These are phyloP conservation scores for Diorhabda elongata DNA, from an alignment of 1,140 invertebrate genomes.

Conservation along the genomic window DNA sequence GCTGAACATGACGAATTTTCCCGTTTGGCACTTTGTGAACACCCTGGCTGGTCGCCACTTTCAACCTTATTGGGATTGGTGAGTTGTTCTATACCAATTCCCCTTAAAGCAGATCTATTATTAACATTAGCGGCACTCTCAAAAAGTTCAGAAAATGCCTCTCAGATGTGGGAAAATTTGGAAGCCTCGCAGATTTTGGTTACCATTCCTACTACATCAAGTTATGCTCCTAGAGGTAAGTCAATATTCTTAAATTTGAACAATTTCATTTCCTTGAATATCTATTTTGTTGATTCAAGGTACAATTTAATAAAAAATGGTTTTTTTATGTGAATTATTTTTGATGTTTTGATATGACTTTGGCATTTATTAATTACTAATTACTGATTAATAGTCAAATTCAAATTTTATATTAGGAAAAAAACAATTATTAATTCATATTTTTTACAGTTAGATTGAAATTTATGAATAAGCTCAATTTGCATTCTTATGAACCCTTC, in stretches of 20 bases:
- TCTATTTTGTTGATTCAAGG: constrained; percentile 35
- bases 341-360: too few relatives aligned
- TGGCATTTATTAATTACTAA: too few relatives aligned
- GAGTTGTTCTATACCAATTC: constrained; percentile 78
- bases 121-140: constrained; percentile 72
- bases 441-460: too few relatives aligned
- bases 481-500: too few relatives aligned
- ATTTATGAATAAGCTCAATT: too few relatives aligned
- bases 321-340: too few relatives aligned
- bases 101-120: constrained; percentile 79
- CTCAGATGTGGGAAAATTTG: constrained; percentile 78
- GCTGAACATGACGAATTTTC: constrained; percentile 75
- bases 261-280: neutral
- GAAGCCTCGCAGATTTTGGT: constrained; percentile 80
- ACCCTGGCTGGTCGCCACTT: constrained; percentile 78
- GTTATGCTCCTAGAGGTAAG: constrained; percentile 56
- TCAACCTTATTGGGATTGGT: constrained; percentile 77
- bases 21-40: constrained; percentile 75
- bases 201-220: constrained; percentile 61
- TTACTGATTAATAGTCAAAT: too few relatives aligned
- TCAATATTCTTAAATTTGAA: neutral
- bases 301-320: too few relatives aligned
- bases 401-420: too few relatives aligned
- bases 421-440: too few relatives aligned
- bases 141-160: constrained; percentile 67